Evolutionary conservation across 92 coral and sea anemone species (phyloP).

Genomic region (Parazoanthus atlanticus): DNA sequence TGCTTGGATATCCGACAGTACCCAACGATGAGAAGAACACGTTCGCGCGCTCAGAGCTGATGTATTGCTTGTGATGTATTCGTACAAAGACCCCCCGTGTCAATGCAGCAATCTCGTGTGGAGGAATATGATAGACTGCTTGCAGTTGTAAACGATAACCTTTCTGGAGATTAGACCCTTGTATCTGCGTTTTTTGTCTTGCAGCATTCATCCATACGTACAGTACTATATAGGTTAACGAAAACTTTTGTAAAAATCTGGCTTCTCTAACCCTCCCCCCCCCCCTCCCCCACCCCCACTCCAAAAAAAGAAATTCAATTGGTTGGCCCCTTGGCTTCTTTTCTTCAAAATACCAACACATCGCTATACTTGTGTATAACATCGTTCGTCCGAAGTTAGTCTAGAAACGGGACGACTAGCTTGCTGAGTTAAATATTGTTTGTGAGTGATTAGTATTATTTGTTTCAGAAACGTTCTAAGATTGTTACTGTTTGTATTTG

Average conservation of each 20-base stretch:
- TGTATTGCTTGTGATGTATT: constrained; percentile 66
- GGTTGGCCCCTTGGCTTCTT: too few species aligned
- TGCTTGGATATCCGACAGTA: constrained; percentile 93
- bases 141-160: not conserved
- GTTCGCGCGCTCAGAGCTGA: constrained; percentile 81
- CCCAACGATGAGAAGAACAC: constrained; percentile 86
- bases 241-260: too few species aligned
- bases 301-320: too few species aligned
- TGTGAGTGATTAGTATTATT: not conserved
- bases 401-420: not conserved
- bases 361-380: too few species aligned
- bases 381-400: too few species aligned
- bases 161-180: not conserved
- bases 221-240: too few species aligned
- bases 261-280: too few species aligned
- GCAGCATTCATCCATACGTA: not conserved
- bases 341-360: too few species aligned
- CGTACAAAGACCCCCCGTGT: not conserved
- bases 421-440: not conserved
- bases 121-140: not conserved
- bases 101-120: not conserved
- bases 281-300: too few species aligned
- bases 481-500: not conserved
- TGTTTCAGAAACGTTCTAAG: not conserved
- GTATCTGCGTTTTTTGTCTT: not conserved